phyloP scores from a whole-genome alignment of 2,888 invertebrate genomes.

The Blastobasis adustella region DNA sequence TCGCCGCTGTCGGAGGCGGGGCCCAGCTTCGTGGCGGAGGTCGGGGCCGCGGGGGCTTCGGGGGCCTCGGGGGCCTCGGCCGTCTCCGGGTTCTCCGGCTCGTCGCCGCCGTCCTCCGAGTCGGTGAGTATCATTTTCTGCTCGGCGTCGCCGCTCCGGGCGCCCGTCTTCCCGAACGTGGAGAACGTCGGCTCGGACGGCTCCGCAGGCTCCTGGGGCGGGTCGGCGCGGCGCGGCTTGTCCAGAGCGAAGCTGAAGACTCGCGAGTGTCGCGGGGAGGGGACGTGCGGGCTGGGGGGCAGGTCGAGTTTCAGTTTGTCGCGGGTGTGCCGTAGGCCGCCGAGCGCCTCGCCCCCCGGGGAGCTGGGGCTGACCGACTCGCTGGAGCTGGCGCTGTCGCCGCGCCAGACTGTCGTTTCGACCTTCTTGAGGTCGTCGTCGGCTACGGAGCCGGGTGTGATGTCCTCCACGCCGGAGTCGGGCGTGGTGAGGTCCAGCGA shows the following conservation, averaged over 20 bases:
- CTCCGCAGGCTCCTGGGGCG: conserved; percentile 19
- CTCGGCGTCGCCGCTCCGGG: conserved; percentile 36
- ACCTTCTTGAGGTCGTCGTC: conserved; percentile 47
- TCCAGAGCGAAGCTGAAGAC: conserved; percentile 63
- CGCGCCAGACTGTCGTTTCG: conserved; percentile 33
- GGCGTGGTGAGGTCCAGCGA: conserved; percentile 73
- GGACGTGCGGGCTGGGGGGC: conserved; percentile 71
- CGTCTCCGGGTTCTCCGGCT: conserved; percentile 19
- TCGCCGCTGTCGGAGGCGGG: conserved; percentile 78
- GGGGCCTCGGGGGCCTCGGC: conserved; percentile 25
- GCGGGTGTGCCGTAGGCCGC: conserved; percentile 82
- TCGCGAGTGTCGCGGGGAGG: conserved; percentile 53
- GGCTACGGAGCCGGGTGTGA: conserved; percentile 64
- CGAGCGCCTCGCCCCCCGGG: conserved; percentile 66
- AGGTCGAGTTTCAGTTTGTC: conserved; percentile 82
- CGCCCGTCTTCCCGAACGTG: conserved; percentile 68
- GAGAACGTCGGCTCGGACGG: conserved; percentile 71
- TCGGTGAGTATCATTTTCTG: conserved; percentile 47
- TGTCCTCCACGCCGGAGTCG: conserved; percentile 77
- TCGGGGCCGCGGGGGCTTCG: conserved; percentile 31
- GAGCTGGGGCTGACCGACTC: conserved; percentile 64
- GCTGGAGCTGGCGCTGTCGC: conserved; percentile 59
- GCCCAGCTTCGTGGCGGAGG: conserved; percentile 68
- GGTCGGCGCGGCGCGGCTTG: conserved; percentile 44
- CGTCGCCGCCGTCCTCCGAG: conserved; percentile 21